Base-by-base conservation (phyloP, 2,888 invertebrate species). In the Drosophila pegasa region DNA sequence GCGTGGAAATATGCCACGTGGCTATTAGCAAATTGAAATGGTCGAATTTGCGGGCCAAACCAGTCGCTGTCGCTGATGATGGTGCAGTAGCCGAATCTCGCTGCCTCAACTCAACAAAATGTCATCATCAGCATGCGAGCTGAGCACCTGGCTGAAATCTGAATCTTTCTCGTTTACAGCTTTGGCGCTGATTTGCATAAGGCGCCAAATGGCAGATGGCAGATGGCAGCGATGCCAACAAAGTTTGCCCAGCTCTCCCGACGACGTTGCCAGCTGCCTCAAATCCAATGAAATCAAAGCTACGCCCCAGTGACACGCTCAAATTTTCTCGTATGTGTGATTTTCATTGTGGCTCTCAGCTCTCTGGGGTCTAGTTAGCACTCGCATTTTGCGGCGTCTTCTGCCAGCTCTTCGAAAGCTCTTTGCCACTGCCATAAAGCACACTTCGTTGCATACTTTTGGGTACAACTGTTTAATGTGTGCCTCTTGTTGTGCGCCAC, bases 1-100 rank as follows among this genome's bases (percentile, higher is more conserved):
- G 79, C 72, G 69, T 69, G 79, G 62, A 81, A 78, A 81, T 81
- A 70, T 70, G 86, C 62, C 86, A 85, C 76, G 51, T 85, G 83
- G 80, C 82, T 80, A 82, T 80, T 80, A 80, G 73, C 63, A 85
- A 85, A 80, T 80, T 82, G 82, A 65, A 85, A 75, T 67, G 66
- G 76, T 57, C 80, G 60, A 73, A 75, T 78, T 66, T 50, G 56
- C 57, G 58, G 29, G 59, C 27, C 41, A 41, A 75, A 57, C 62
- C n/a, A n/a, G n/a, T 45, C 51, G 40, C 45, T 47, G 35, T 50
- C 60, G 14, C 50, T 22, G 58, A 48, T 60, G 73, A 48, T 68
- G 61, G 38, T 58, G 60, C 63, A 58, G 55, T 71, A 60, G 71
- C 63, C 51, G 60, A 51, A 45, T 20, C 51, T 45, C 54, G 33